phyloP scores from a whole-genome alignment of 1,140 invertebrate genomes.

The Phenacoccus solenopsis region DNA sequence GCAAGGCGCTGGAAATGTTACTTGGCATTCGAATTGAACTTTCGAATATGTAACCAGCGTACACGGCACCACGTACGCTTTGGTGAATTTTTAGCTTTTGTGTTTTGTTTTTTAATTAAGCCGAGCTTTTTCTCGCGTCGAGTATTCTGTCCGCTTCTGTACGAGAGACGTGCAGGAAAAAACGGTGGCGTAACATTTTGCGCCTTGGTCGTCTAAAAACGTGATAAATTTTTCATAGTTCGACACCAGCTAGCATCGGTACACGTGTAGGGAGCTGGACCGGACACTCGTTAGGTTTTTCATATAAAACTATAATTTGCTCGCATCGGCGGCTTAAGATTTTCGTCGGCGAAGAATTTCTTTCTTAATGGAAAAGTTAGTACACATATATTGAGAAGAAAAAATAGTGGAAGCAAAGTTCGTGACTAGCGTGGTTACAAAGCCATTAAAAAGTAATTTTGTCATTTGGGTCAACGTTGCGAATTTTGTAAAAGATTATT shows the following conservation, averaged over 20 bases:
- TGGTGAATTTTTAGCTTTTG: background rate
- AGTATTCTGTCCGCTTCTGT: too few species aligned
- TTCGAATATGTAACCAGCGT: too few species aligned
- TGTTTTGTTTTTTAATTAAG: background rate
- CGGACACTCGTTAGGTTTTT: background rate
- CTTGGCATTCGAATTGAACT: background rate
- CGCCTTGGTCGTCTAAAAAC: background rate
- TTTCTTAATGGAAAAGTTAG: background rate
- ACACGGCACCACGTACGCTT: background rate
- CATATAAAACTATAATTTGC: background rate
- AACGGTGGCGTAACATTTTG: background rate
- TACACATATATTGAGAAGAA: background rate
- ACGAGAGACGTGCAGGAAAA: background rate
- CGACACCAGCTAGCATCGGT: background rate
- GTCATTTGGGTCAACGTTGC: background rate
- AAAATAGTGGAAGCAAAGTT: background rate
- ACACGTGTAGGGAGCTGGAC: background rate
- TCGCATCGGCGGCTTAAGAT: background rate
- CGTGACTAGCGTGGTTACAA: constrained; percentile 1
- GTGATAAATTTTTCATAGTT: background rate
- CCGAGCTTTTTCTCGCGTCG: background rate
- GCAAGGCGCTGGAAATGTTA: background rate
- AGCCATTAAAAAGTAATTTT: constrained; percentile 3
- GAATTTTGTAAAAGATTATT: background rate
- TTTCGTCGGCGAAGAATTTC: background rate